Conservation (phyloP, 2,888 invertebrate species). For the Tipula unca region DNA sequence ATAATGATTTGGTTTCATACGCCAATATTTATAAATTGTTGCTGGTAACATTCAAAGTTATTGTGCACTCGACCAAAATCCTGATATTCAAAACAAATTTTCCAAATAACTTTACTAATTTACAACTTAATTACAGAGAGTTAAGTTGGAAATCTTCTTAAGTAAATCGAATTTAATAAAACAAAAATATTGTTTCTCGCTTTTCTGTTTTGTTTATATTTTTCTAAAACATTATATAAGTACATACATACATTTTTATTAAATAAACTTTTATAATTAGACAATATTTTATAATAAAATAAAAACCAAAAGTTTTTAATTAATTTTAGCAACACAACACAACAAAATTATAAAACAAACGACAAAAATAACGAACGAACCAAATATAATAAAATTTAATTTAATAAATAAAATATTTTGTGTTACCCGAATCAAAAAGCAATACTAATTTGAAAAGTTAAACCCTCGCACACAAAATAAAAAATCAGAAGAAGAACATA, state of each 20-base stretch:
- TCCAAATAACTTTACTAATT: background rate
- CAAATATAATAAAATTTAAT: background rate
- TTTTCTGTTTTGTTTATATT: background rate
- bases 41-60: background rate
- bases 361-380: background rate
- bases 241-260: background rate
- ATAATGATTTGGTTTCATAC: background rate
- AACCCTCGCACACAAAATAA: background rate
- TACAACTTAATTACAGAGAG: background rate
- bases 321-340: background rate
- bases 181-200: background rate
- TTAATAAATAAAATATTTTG: background rate
- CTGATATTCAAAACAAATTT: background rate
- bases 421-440: background rate
- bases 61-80: background rate
- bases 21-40: background rate
- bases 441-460: background rate
- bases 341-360: background rate
- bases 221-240: background rate
- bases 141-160: background rate
- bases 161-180: background rate
- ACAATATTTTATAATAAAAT: background rate
- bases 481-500: background rate
- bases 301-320: constrained; percentile 1
- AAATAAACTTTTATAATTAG: constrained; percentile 14